Conservation (phyloP, 2,888 invertebrate genomes). For the Luperina nickerlii region DNA sequence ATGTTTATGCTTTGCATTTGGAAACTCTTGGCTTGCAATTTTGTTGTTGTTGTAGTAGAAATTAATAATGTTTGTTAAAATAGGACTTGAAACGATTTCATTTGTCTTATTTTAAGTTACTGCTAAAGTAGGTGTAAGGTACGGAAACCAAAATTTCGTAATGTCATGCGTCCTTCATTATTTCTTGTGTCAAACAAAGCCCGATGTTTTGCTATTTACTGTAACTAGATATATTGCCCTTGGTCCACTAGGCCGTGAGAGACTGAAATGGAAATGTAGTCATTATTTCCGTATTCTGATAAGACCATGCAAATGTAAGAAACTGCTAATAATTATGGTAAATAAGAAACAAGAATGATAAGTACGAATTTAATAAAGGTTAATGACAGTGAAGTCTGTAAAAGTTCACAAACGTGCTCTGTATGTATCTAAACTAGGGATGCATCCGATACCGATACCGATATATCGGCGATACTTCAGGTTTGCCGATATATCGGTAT, state of each 20-base stretch:
- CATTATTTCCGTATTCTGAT: constrained; percentile 3
- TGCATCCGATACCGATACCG: too few relatives aligned
- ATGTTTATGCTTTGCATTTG: background rate
- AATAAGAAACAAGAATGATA: background rate
- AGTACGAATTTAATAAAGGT: constrained; percentile 7
- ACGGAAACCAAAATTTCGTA: constrained; percentile 20
- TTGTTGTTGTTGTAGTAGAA: background rate
- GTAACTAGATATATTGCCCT: constrained; percentile 24
- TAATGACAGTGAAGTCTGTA: constrained; percentile 17
- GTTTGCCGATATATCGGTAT: too few relatives aligned
- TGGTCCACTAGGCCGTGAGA: constrained; percentile 1
- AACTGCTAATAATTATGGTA: background rate
- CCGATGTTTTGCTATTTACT: constrained; percentile 31
- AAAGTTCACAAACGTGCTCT: constrained; percentile 27
- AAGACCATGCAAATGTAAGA: background rate
- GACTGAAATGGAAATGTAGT: constrained; percentile 12
- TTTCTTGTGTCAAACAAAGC: constrained; percentile 30
- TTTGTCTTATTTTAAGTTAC: background rate
- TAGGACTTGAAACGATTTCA: background rate
- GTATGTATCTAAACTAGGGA: too few relatives aligned
- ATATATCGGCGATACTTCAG: too few relatives aligned
- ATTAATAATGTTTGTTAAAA: background rate
- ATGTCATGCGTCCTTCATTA: constrained; percentile 38
- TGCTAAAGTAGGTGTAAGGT: background rate
- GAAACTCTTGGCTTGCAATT: background rate